These are phyloP conservation scores for Gulo gulo DNA, from an alignment of 2,113 vertebrate species.

Conservation along the genomic window DNA sequence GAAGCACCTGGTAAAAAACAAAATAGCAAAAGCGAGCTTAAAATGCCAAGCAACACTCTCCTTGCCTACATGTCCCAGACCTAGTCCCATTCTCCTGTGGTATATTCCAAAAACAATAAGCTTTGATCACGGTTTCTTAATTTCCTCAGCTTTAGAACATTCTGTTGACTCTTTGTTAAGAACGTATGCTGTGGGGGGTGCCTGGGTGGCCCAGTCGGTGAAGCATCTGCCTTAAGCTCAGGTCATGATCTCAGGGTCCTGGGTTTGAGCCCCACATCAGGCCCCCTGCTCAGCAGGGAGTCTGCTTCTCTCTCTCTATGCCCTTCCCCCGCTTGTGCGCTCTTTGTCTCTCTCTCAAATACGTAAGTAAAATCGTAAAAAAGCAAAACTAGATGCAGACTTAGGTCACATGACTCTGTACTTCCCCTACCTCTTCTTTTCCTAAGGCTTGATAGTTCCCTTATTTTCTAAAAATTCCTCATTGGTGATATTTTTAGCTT, in stretches of 20 bases:
- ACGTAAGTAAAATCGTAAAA: background rate
- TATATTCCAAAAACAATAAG: background rate
- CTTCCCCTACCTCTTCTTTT: background rate
- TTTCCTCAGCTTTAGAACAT: background rate
- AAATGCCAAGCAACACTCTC: background rate
- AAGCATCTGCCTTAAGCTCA: background rate
- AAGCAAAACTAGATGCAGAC: no score
- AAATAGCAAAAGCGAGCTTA: background rate
- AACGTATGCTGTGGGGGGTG: background rate
- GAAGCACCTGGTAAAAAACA: background rate
- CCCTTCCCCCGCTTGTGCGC: background rate
- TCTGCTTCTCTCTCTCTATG: background rate
- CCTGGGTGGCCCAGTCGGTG: background rate
- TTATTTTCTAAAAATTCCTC: background rate
- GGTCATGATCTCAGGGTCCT: background rate
- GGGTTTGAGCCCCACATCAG: background rate
- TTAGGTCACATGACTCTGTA: background rate
- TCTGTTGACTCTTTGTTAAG: background rate
- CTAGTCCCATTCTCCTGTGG: background rate
- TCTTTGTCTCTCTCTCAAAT: background rate
- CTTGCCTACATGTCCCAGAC: background rate
- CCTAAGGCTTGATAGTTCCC: background rate
- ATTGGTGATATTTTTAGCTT: background rate
- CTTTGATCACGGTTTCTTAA: background rate
- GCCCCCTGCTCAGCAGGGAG: background rate